Conservation (phyloP, 2,888 invertebrate genomes). For the Cataglyphis livida region DNA sequence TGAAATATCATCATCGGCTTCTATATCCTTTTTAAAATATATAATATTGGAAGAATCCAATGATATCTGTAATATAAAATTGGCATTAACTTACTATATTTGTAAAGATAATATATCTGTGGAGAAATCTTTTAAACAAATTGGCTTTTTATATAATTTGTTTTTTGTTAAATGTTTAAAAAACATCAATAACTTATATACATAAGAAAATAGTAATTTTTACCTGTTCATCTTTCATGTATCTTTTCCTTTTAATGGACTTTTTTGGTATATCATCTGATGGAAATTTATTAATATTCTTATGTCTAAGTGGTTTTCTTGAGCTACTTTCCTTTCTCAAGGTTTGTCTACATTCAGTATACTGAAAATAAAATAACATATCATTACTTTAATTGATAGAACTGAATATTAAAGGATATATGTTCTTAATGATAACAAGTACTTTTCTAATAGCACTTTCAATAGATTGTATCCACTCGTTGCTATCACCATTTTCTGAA, state of each 20-base stretch:
- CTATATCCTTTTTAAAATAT: constrained; percentile 67
- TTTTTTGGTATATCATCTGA: constrained; percentile 73
- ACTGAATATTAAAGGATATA: background rate
- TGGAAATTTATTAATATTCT: constrained; percentile 87
- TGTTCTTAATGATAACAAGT: constrained; percentile 45
- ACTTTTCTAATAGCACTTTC: constrained; percentile 87
- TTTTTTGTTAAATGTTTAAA: constrained; percentile 4
- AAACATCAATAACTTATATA: background rate
- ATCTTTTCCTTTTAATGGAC: constrained; percentile 75
- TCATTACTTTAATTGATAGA: constrained; percentile 7
- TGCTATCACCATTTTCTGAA: constrained; percentile 87
- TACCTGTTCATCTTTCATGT: constrained; percentile 65
- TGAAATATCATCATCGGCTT: constrained; percentile 65
- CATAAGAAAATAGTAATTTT: constrained; percentile 17
- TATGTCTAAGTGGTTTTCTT: constrained; percentile 88
- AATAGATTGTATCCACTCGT: constrained; percentile 87
- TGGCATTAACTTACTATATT: constrained; percentile 47
- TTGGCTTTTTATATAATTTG: background rate
- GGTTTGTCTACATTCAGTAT: constrained; percentile 88
- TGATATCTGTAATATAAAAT: constrained; percentile 37
- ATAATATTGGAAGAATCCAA: constrained; percentile 68
- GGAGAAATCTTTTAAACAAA: background rate
- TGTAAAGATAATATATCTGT: background rate
- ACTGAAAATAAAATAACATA: constrained; percentile 76
- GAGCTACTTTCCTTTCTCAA: constrained; percentile 89